Evolutionary conservation across 1,140 invertebrate genomes (phyloP), one percentile per base, ranked within the genome.

Genomic region (Zaprionus ghesquierei): DNA sequence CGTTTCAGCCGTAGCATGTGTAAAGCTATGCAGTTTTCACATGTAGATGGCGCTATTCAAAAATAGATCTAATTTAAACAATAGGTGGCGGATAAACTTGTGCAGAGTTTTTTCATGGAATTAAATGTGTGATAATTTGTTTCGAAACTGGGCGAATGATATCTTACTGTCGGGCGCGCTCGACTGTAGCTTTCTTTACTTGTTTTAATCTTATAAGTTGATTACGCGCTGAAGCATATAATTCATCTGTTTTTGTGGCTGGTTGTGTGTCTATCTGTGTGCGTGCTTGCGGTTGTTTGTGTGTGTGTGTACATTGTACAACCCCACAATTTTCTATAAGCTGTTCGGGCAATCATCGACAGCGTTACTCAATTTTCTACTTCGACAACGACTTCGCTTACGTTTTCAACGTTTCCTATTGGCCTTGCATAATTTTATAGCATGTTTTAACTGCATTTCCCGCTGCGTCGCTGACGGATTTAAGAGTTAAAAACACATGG

Each of bases 201-300:
- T n/a, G n/a, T n/a, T n/a, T 81, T 85, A 75, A 73, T 84, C 68
- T 62, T 35, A 65, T 41, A 44, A 49, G 46, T 51, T 63, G 55
- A 35, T 66, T 62, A 72, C 46, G 50, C 68, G 61, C 65, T 35
- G 27, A 69, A 70, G 63, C 63, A 51, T 35, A 50, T 58, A 27
- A 33, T 13, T 31, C 9, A 8, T 27, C 12, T 33, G 31, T 29
- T 49, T 15, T n/a, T 35, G 12, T 46, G 9, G 22, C 5, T 23
- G 2, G 41, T 1, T 5, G 15, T 29, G 25, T 20, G n/a, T 31
- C 12, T 35, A 3, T 62, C 12, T 59, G 15, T 54, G 15, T 61
- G 23, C 25, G 31, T 33, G n/a, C n/a, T 15, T 62, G 38, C 29
- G 35, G n/a, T n/a, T 61, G 10, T 58, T 9, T 56, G 44, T 35